Percentiles rank a stretch among this genome's conserved stretches.
Evolutionary conservation across 2,797 vertebrate genomes (phyloP).

Genomic region (Eulemur mongoz): DNA sequence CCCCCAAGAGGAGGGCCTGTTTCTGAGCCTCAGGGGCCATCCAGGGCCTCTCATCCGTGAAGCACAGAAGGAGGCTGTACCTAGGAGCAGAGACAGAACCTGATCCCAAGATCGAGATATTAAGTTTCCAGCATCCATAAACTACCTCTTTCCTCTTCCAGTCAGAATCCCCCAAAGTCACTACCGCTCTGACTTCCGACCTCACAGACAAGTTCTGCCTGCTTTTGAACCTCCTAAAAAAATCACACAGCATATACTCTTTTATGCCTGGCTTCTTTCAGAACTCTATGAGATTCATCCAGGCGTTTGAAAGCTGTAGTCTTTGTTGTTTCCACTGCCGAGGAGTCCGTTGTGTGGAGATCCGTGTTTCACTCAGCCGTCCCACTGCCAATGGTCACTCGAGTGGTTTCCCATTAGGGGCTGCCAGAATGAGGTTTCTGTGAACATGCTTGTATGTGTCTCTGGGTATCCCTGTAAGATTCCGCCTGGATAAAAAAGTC

Average conservation of each 20-base stretch:
- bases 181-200: background rate
- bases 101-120: background rate
- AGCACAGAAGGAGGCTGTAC: background rate
- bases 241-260: background rate
- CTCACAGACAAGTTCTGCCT: background rate
- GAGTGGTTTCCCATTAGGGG: background rate
- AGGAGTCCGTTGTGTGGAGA: no score
- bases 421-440: background rate
- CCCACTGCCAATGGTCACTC: background rate
- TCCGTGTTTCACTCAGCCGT: background rate
- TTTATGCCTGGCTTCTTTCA: background rate
- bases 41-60: rapidly evolving
- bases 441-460: background rate
- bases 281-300: background rate
- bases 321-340: background rate
- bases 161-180: background rate
- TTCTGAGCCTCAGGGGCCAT: background rate
- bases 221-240: background rate
- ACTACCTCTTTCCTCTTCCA: background rate
- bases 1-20: background rate
- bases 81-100: background rate
- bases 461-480: background rate
- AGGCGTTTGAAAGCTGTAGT: background rate
- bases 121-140: background rate
- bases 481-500: background rate